Percentiles rank a stretch among this genome's conserved stretches.
phyloP scores from a whole-genome alignment of 2,888 invertebrate species.

The Sinohyriopsis cumingii region DNA sequence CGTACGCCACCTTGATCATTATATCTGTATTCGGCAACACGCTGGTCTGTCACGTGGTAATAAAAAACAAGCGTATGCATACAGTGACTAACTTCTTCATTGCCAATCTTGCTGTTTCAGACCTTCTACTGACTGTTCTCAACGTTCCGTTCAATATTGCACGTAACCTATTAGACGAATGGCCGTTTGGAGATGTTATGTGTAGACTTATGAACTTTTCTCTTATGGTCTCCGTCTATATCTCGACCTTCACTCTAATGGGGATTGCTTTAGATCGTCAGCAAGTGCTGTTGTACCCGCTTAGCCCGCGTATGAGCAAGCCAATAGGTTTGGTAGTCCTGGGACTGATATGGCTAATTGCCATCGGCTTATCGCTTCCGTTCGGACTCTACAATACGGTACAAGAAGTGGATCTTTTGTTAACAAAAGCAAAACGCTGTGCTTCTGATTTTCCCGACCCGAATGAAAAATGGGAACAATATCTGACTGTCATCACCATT shows the following conservation, averaged over 20 bases:
- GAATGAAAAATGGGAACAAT: conserved; percentile 63
- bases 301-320: conserved; percentile 69
- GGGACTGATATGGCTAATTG: conserved; percentile 68
- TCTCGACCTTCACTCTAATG: conserved; percentile 73
- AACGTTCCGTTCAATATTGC: conserved; percentile 73
- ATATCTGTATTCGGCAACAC: conserved; percentile 63
- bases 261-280: conserved; percentile 73
- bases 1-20: conserved; percentile 51
- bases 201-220: conserved; percentile 72
- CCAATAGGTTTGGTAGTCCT: conserved; percentile 67
- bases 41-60: conserved; percentile 65
- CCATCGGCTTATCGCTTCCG: conserved; percentile 68
- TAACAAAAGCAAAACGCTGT: conserved; percentile 58
- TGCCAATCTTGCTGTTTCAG: conserved; percentile 64
- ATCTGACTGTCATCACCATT: conserved; percentile 70
- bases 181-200: conserved; percentile 73
- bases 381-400: conserved; percentile 70
- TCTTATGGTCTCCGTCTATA: conserved; percentile 72
- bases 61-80: conserved; percentile 61
- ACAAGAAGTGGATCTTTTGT: conserved; percentile 36
- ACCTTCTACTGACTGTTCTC: conserved; percentile 64
- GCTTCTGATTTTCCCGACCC: conserved; percentile 66
- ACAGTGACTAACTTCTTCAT: conserved; percentile 68
- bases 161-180: conserved; percentile 69
- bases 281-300: conserved; percentile 71